Evolutionary conservation across 2,113 vertebrate species (phyloP).

Genomic region (Leiothrix lutea): DNA sequence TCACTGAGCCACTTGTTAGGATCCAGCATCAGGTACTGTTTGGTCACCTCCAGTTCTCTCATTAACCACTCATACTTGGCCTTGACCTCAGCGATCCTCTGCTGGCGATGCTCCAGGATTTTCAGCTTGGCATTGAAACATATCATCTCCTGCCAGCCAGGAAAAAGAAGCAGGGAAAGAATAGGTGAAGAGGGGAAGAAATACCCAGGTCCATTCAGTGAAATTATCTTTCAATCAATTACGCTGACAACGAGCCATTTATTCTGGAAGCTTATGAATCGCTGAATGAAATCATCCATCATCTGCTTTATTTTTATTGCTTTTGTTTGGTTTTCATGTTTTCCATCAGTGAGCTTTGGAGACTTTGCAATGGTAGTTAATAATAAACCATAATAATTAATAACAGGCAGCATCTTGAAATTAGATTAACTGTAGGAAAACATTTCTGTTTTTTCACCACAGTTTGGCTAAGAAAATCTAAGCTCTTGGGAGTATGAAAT

Average conservation of each 20-base stretch:
- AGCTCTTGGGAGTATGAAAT: not conserved
- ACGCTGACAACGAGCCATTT: not conserved
- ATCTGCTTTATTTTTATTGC: constrained; percentile 13
- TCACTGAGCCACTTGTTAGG: constrained; percentile 95
- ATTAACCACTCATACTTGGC: constrained; percentile 95
- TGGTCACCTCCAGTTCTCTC: constrained; percentile 94
- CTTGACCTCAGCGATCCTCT: constrained; percentile 91
- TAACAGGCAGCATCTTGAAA: constrained; percentile 30
- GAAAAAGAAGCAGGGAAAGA: not conserved
- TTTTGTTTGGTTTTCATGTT: constrained; percentile 20
- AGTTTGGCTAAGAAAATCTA: not conserved
- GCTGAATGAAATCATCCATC: constrained; percentile 1
- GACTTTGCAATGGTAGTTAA: constrained; percentile 20
- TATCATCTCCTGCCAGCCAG: constrained; percentile 77
- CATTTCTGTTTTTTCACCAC: not conserved
- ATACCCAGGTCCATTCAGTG: not conserved
- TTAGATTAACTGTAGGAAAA: constrained; percentile 21
- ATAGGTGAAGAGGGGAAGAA: not conserved
- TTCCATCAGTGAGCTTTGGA: not conserved
- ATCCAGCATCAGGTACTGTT: constrained; percentile 95
- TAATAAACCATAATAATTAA: constrained; percentile 35
- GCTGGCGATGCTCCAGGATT: constrained; percentile 91
- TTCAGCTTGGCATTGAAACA: constrained; percentile 89
- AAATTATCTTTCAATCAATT: not conserved
- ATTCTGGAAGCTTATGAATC: not conserved